phyloP scores from a whole-genome alignment of 2,113 vertebrate species.

The Narcine bancroftii region DNA sequence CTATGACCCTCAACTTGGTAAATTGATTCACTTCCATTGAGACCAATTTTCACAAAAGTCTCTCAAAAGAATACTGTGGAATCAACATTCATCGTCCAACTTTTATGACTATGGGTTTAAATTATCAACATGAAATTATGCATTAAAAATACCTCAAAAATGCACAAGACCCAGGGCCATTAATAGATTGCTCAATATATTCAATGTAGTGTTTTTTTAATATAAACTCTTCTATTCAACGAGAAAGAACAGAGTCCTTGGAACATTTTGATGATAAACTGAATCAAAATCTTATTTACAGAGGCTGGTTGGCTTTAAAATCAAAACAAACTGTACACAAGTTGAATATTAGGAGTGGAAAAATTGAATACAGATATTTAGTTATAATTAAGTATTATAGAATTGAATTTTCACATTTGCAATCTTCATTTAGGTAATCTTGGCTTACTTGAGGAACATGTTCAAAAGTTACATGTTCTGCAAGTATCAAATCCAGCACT shows the following conservation, averaged over 20 bases:
- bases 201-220: background rate
- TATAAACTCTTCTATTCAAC: background rate
- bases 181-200: slow-evolving; percentile 7
- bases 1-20: slow-evolving; percentile 10
- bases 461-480: slow-evolving; percentile 13
- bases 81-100: background rate
- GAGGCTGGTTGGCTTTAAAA: background rate
- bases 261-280: slow-evolving; percentile 31
- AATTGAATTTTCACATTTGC: background rate
- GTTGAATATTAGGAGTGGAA: background rate
- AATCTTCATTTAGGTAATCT: background rate
- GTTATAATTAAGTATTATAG: background rate
- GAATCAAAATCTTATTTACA: slow-evolving; percentile 29
- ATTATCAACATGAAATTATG: background rate
- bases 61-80: slow-evolving; percentile 17
- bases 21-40: background rate
- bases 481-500: slow-evolving; percentile 6
- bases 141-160: background rate
- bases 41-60: background rate
- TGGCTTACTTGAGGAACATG: background rate
- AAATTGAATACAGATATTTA: background rate
- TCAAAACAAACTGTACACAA: background rate
- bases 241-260: background rate
- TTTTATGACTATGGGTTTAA: background rate
- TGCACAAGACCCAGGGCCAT: slow-evolving; percentile 31